Conservation (phyloP, 2,113 vertebrate genomes). For the Drymodes brunneopygia region DNA sequence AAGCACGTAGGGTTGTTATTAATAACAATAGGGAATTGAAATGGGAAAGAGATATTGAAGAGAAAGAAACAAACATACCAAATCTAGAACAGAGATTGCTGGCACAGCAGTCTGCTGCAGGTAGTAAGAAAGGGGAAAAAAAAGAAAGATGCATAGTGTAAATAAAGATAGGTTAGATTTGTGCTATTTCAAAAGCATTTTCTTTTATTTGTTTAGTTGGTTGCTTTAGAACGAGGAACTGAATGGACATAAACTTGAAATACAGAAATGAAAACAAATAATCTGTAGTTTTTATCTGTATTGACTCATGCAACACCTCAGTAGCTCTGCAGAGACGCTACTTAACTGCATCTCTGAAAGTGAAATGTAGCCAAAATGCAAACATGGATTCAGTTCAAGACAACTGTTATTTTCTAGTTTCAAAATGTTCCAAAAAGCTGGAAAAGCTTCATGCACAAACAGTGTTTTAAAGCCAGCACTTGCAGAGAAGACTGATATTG, state of each 20-base stretch:
- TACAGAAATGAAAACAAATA: not conserved
- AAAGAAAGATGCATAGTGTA: constrained; percentile 81
- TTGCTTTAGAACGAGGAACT: not conserved
- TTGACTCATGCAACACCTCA: not conserved
- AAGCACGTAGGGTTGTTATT: constrained; percentile 12
- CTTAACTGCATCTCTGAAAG: not conserved
- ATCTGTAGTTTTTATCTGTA: not conserved
- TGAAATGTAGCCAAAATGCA: not conserved
- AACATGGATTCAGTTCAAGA: not conserved
- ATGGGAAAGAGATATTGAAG: constrained; percentile 64
- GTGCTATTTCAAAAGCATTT: constrained; percentile 65
- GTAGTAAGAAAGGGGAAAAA: constrained; percentile 73
- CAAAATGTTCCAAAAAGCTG: not conserved
- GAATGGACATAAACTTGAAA: not conserved
- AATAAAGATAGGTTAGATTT: constrained; percentile 71
- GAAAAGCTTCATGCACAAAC: not conserved
- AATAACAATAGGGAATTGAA: constrained; percentile 47
- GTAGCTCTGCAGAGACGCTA: not conserved
- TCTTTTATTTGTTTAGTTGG: constrained; percentile 39
- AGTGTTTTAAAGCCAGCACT: not conserved
- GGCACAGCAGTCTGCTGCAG: constrained; percentile 99
- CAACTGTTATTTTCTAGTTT: not conserved
- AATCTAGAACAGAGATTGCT: constrained; percentile 99
- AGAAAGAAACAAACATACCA: constrained; percentile 94
- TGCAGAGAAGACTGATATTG: not conserved